phyloP scores from a whole-genome alignment of 2,113 vertebrate species.

The Cyrtonyx montezumae region DNA sequence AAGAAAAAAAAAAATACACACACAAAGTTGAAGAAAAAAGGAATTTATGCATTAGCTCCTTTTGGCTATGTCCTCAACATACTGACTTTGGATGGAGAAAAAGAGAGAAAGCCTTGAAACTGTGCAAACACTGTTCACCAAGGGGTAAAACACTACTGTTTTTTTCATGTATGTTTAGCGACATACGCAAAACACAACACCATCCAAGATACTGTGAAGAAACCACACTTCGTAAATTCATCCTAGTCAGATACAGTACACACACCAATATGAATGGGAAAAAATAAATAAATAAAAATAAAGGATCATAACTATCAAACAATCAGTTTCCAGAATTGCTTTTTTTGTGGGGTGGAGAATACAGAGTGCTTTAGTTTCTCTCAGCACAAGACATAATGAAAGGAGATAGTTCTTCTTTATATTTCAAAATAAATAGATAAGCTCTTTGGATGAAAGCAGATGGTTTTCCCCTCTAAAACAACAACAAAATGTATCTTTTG shows the following conservation, averaged over 20 bases:
- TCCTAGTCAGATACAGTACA: neutral
- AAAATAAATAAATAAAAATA: neutral
- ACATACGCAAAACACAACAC: neutral
- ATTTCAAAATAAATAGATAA: neutral
- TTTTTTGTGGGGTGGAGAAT: neutral
- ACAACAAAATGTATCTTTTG: neutral
- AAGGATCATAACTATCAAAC: neutral
- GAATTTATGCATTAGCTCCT: neutral
- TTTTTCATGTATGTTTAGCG: neutral
- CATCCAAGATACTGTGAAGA: neutral
- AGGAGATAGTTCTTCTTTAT: neutral
- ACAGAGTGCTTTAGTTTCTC: neutral
- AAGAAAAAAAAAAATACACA: neutral
- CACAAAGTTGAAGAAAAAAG: neutral
- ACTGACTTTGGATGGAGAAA: neutral
- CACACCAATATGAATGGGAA: neutral
- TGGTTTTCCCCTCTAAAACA: neutral
- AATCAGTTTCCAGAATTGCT: neutral
- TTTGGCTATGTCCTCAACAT: neutral
- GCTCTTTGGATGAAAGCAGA: neutral
- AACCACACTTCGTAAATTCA: neutral
- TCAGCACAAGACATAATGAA: neutral
- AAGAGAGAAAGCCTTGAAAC: neutral
- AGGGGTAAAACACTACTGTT: accelerated
- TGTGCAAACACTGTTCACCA: neutral